Conservation (phyloP, 2,113 vertebrate species). For the Nanorana parkeri region DNA sequence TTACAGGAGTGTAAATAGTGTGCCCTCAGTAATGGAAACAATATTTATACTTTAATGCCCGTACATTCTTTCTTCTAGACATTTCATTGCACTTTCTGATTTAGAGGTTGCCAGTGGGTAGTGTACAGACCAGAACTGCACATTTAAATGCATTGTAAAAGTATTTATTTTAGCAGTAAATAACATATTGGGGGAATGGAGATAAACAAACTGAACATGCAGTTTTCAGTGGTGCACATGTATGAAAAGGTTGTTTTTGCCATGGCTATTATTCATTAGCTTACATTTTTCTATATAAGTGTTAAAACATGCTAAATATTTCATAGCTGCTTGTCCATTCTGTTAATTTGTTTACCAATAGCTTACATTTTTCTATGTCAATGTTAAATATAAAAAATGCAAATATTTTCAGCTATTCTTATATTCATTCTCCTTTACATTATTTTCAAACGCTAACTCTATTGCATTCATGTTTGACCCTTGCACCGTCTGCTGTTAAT, state of each 20-base stretch:
- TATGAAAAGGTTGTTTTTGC: constrained; percentile 13
- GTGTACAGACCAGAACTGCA: constrained; percentile 56
- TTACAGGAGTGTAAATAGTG: constrained; percentile 56
- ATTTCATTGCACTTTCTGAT: constrained; percentile 67
- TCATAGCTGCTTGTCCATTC: no score
- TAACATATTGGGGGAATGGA: constrained; percentile 42
- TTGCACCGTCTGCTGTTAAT: no score
- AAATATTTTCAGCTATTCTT: no score
- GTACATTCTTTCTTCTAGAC: constrained; percentile 64
- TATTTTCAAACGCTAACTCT: no score
- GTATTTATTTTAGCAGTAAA: constrained; percentile 58
- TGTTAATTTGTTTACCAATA: no score
- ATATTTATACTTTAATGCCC: constrained; percentile 56
- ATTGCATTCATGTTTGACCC: no score
- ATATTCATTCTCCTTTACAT: no score
- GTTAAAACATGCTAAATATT: no score
- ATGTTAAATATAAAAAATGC: no score
- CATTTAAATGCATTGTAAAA: constrained; percentile 59
- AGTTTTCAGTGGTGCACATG: constrained; percentile 18
- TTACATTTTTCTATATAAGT: not conserved
- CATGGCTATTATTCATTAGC: not conserved
- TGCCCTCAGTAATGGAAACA: constrained; percentile 14
- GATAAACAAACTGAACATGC: constrained; percentile 25
- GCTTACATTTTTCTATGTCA: no score
- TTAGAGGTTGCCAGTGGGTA: constrained; percentile 64